These are phyloP conservation scores for Pipra filicauda DNA, from an alignment of 2,113 vertebrate genomes.

Conservation along the genomic window DNA sequence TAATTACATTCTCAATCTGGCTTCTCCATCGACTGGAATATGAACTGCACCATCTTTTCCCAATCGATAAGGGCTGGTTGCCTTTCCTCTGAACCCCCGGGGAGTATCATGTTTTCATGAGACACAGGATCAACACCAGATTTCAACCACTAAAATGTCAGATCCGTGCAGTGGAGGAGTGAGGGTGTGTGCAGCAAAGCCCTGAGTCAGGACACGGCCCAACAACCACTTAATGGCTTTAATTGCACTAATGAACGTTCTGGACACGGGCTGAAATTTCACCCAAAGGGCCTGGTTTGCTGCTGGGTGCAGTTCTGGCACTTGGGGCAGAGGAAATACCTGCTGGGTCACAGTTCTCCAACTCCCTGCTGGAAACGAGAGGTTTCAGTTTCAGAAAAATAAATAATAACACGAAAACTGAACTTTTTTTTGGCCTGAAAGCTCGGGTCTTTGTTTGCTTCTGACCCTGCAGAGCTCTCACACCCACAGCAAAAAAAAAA, in stretches of 20 bases:
- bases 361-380: not conserved
- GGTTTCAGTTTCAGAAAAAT: not conserved
- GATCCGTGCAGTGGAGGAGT: not conserved
- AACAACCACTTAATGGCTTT: not conserved
- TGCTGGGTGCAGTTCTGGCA: not conserved
- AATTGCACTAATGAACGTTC: conserved; percentile 29
- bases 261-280: not conserved
- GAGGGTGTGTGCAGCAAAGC: not conserved
- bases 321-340: not conserved
- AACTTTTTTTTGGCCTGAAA: not conserved
- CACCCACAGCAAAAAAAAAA: not conserved
- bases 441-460: not conserved
- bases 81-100: not conserved
- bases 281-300: not conserved
- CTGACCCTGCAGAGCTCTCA: not conserved
- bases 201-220: not conserved
- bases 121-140: not conserved
- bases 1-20: conserved; percentile 53
- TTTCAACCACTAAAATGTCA: not conserved
- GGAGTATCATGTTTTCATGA: not conserved
- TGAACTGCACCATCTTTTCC: not conserved
- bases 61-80: not conserved
- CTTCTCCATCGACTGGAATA: not conserved
- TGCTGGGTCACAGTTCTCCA: not conserved
- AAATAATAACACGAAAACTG: not conserved